phyloP scores from a whole-genome alignment of 2,113 vertebrate species.

The Chrysemys picta region DNA sequence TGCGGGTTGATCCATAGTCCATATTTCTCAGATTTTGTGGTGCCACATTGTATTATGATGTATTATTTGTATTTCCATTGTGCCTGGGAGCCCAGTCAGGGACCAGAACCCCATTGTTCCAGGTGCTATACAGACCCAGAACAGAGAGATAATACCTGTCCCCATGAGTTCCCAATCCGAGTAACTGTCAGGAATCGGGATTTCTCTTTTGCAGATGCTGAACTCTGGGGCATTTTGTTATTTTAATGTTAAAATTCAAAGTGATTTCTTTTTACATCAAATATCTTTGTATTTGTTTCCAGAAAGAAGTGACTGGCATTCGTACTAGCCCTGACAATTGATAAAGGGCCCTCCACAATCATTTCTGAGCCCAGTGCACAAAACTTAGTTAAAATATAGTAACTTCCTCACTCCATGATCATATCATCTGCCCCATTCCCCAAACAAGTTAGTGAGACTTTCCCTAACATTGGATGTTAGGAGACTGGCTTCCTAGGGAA shows the following conservation, averaged over 20 bases:
- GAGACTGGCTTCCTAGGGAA: neutral
- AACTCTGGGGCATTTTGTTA: constrained; percentile 14
- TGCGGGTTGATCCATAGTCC: fast-evolving
- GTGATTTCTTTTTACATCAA: constrained; percentile 15
- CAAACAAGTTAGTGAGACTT: constrained; percentile 35
- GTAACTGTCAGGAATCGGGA: neutral
- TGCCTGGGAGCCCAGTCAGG: too few relatives aligned
- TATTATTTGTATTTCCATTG: too few relatives aligned
- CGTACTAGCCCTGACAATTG: constrained; percentile 70
- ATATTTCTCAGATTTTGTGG: neutral
- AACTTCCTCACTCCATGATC: constrained; percentile 69
- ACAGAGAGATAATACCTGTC: too few relatives aligned
- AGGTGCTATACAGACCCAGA: too few relatives aligned
- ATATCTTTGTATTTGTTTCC: constrained; percentile 67
- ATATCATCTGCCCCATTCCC: constrained; percentile 43
- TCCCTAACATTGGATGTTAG: constrained; percentile 9
- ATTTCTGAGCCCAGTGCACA: constrained; percentile 57
- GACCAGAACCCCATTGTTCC: too few relatives aligned
- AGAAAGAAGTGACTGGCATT: constrained; percentile 74
- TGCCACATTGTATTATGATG: neutral
- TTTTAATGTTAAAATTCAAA: constrained; percentile 43
- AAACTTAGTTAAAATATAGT: constrained; percentile 75
- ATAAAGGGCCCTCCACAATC: constrained; percentile 67
- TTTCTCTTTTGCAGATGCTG: neutral
- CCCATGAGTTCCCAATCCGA: too few relatives aligned